Evolutionary conservation across 2,888 invertebrate species (phyloP).

Genomic region (Pseudeuparius sepicola): DNA sequence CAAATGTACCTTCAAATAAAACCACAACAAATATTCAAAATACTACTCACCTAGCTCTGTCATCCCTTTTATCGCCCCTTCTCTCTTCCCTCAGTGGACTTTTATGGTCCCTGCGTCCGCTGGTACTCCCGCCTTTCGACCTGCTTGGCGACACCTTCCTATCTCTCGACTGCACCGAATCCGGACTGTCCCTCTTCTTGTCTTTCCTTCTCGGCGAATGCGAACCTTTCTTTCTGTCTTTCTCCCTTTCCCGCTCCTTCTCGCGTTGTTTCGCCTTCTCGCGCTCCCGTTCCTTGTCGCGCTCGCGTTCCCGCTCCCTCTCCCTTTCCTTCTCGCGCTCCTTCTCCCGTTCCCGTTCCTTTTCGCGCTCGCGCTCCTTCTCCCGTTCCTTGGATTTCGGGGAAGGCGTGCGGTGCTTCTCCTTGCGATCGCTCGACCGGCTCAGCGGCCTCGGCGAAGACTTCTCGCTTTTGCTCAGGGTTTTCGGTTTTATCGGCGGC

Average conservation of each 20-base stretch:
- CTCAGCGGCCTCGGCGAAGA: constrained; percentile 34
- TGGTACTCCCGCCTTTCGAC: constrained; percentile 29
- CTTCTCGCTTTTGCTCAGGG: constrained; percentile 24
- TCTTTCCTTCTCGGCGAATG: constrained; percentile 37
- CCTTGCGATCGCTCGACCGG: constrained; percentile 32
- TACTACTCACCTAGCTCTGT: constrained; percentile 36
- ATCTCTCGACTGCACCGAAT: constrained; percentile 37
- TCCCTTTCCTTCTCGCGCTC: constrained; percentile 41
- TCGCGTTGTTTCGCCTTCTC: constrained; percentile 35
- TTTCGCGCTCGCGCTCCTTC: constrained; percentile 35
- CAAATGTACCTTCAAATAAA: constrained; percentile 33
- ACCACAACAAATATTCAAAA: constrained; percentile 9
- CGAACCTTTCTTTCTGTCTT: constrained; percentile 40
- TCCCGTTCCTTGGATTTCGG: constrained; percentile 33
- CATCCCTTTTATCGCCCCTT: constrained; percentile 38
- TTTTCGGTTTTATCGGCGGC: constrained; percentile 35
- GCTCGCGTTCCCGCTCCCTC: constrained; percentile 43
- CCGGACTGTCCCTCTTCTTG: constrained; percentile 37
- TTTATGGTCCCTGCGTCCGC: constrained; percentile 32
- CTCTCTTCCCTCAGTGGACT: constrained; percentile 40
- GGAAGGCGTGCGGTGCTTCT: constrained; percentile 37
- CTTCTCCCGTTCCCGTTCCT: constrained; percentile 35
- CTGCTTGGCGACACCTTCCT: constrained; percentile 32
- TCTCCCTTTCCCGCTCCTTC: constrained; percentile 39
- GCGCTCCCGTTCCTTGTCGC: constrained; percentile 31